Evolutionary conservation across 2,797 vertebrate species (phyloP), one percentile per base, ranked within the genome.

Genomic region (Hydrophis major): DNA sequence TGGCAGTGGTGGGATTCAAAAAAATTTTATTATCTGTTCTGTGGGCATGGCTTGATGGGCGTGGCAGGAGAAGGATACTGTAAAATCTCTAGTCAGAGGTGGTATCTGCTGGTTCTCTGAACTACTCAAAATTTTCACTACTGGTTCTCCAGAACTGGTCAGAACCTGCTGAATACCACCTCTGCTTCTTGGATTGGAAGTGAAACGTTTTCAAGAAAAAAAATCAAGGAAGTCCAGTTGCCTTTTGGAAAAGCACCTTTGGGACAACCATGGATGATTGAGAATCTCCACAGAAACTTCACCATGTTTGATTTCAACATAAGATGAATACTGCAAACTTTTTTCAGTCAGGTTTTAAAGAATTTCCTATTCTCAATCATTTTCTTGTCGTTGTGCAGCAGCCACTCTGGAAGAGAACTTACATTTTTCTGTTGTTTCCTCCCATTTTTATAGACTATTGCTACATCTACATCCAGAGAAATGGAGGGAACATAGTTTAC

Each of bases 1-100:
- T 69, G 66, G 16, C 4, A 47, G 47, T 47, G 47, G 47, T 6
- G 47, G 47, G 47, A 47, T 47, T 47, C 5, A 47, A 47, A 47
- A 1, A 5, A 0, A 1, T 47, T 47, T 47, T 47, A 47, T 0
- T 6, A 47, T 47, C 5, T 5, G 6, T 47, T 47, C 47, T 47
- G 47, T 47, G 5, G 47, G 47, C 47, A 47, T 47, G 47, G 47
- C 47, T 47, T 47, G 47, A 47, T 47, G 5, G 47, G 47, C 6
- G 47, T 47, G 47, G 47, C 47, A 47, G 47, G 47, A 47, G 47
- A 47, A 47, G 47, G 47, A 47, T 47, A 47, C 47, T 47, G 47
- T 47, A 47, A 47, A 47, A 47, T 47, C 47, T 47, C 47, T 5
- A 47, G 47, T 47, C 47, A 47, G 47, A 47, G 47, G 47, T 6